phyloP scores from a whole-genome alignment of 2,797 vertebrate genomes.

The Lacerta bilineata region DNA sequence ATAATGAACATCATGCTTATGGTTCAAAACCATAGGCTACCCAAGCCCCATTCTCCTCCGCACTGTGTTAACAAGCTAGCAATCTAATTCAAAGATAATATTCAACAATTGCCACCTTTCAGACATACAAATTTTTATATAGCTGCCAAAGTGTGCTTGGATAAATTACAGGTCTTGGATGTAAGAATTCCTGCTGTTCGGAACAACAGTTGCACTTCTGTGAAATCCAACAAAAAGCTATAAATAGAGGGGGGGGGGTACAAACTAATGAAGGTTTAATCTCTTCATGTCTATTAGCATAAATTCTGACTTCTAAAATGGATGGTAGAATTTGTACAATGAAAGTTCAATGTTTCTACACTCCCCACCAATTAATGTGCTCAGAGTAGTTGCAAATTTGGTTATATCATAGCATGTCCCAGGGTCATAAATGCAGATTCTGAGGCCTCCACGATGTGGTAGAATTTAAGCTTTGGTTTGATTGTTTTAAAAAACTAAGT shows the following conservation, averaged over 20 bases:
- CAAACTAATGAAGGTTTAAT: not conserved
- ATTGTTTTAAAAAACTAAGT: no score
- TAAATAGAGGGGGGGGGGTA: not conserved
- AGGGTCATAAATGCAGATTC: not conserved
- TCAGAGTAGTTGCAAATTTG: not conserved
- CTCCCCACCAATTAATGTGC: not conserved
- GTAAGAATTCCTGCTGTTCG: slow-evolving; percentile 11
- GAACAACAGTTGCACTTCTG: not conserved
- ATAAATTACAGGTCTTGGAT: not conserved
- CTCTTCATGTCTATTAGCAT: not conserved
- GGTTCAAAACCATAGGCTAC: not conserved
- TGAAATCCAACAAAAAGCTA: not conserved
- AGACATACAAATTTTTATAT: slow-evolving; percentile 12
- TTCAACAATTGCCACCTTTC: not conserved
- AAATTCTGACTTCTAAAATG: not conserved
- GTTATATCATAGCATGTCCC: not conserved
- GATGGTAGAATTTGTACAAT: not conserved
- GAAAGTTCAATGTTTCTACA: not conserved
- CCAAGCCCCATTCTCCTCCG: not conserved
- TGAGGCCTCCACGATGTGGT: not conserved
- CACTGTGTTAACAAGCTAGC: slow-evolving; percentile 10
- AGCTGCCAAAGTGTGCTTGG: not conserved
- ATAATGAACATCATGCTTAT: not conserved
- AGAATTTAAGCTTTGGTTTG: not conserved
- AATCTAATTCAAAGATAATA: slow-evolving; percentile 20